A percentile compares a stretch with the other conserved stretches of the same genome.
Evolutionary conservation across 2,113 vertebrate species (phyloP).

Genomic region (Dipodomys ordii): DNA sequence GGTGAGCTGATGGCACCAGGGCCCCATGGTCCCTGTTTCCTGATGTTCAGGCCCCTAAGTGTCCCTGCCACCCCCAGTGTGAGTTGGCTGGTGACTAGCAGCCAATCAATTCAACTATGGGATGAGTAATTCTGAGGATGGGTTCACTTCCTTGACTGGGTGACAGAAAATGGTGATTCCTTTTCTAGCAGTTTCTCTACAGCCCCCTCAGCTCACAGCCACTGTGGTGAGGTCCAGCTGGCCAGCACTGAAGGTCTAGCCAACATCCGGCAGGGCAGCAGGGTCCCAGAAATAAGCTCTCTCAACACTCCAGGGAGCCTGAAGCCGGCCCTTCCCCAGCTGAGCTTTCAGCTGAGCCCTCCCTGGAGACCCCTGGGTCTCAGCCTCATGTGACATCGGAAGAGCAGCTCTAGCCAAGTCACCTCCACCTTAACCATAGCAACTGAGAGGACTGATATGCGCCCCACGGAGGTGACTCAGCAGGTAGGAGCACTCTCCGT

Average conservation of each 20-base stretch:
- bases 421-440: neutral
- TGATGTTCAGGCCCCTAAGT: neutral
- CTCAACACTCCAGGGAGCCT: neutral
- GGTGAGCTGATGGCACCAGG: neutral
- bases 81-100: too few species aligned
- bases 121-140: neutral
- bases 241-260: neutral
- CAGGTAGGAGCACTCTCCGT: too few species aligned
- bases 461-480: too few species aligned
- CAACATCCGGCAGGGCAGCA: fast-evolving
- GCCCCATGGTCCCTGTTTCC: too few species aligned
- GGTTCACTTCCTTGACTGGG: neutral
- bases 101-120: too few species aligned
- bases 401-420: too few species aligned
- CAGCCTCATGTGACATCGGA: neutral
- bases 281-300: neutral
- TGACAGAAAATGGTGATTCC: neutral
- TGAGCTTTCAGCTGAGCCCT: neutral
- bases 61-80: too few species aligned
- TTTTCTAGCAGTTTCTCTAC: neutral
- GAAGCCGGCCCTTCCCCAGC: neutral
- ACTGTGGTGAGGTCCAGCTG: neutral
- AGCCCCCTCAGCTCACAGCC: neutral
- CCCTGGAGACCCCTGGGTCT: too few species aligned
- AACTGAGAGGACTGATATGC: fast-evolving